Conservation (phyloP, 2,797 vertebrate genomes). For the Hippoglossus hippoglossus region DNA sequence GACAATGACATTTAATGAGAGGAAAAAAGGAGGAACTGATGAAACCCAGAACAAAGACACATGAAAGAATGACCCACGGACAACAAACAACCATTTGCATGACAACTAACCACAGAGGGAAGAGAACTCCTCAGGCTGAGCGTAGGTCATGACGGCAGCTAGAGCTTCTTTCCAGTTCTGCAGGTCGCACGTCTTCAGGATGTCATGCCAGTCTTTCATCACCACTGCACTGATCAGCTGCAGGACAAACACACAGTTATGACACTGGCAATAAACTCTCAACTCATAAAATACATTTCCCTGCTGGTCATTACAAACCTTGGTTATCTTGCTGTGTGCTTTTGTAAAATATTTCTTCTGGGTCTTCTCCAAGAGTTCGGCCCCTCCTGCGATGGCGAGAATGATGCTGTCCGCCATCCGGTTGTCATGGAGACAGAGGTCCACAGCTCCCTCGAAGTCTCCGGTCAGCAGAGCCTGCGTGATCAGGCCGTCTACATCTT, state of each 20-base stretch:
- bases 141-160: conserved; percentile 95
- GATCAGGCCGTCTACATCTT: conserved; percentile 96
- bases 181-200: conserved; percentile 94
- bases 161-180: conserved; percentile 97
- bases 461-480: conserved; percentile 94
- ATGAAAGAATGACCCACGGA: neutral
- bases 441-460: conserved; percentile 93
- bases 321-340: conserved; percentile 93
- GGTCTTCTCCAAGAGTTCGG: conserved; percentile 91
- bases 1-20: neutral
- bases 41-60: neutral
- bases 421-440: conserved; percentile 95
- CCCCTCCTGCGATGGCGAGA: conserved; percentile 94
- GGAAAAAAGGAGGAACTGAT: neutral
- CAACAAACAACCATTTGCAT: neutral
- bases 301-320: conserved; percentile 74
- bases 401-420: conserved; percentile 98
- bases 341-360: conserved; percentile 94
- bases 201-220: conserved; percentile 94
- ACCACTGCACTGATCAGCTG: conserved; percentile 98
- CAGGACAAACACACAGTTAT: neutral
- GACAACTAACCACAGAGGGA: conserved; percentile 89
- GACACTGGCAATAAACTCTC: neutral
- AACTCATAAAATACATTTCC: neutral
- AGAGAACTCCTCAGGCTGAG: conserved; percentile 92